Conservation (phyloP, 2,888 invertebrate genomes). For the Amblyjoppa proteus region DNA sequence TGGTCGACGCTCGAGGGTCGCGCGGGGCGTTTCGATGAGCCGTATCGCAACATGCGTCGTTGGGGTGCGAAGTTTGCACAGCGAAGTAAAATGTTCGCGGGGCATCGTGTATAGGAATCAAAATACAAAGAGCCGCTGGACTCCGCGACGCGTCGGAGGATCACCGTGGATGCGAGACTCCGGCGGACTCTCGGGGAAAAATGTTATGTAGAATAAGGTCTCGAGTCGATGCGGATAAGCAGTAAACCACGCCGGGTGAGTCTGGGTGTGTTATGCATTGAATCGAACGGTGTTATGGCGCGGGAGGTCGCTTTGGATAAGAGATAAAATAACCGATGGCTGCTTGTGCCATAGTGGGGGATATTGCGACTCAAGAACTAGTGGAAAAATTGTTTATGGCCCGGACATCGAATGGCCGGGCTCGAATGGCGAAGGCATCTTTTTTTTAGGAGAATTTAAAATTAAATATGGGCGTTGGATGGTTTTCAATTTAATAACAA, state of each 20-base stretch:
- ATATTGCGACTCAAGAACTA: constrained; percentile 6
- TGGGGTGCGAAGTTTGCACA: too few species aligned
- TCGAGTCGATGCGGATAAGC: constrained; percentile 11
- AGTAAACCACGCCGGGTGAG: constrained; percentile 10
- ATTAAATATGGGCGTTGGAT: neutral
- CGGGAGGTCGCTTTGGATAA: neutral
- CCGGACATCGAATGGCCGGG: neutral
- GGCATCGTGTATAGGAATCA: neutral
- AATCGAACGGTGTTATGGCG: constrained; percentile 12
- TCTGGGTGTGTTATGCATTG: neutral
- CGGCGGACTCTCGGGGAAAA: neutral
- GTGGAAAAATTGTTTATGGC: neutral
- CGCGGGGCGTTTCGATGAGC: too few species aligned
- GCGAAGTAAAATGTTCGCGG: too few species aligned
- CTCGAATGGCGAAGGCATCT: neutral
- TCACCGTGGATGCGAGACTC: neutral
- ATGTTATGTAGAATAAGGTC: neutral
- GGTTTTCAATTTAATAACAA: neutral
- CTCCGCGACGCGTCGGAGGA: neutral
- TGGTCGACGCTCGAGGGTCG: too few species aligned
- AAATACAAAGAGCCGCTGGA: neutral
- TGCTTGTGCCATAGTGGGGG: neutral
- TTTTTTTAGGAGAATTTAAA: neutral
- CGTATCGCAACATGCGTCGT: too few species aligned
- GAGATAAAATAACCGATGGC: neutral